These are phyloP conservation scores for Armadillidium nasatum DNA, from an alignment of 1,140 invertebrate species.

Conservation along the genomic window DNA sequence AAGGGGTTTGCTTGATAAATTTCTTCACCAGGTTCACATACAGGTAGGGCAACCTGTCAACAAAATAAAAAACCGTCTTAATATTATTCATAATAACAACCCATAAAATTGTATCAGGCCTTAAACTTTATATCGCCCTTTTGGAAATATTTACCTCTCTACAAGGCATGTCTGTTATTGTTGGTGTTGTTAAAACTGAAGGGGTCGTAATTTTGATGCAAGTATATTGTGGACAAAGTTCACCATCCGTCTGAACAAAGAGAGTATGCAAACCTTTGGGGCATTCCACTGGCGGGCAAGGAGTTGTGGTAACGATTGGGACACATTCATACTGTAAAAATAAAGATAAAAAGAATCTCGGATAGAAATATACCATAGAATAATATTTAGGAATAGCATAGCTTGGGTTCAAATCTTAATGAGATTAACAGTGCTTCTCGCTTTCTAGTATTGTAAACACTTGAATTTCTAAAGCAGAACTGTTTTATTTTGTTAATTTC, in stretches of 20 bases:
- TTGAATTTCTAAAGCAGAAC: too few relatives aligned
- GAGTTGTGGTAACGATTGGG: constrained; percentile 32
- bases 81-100: too few relatives aligned
- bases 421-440: too few relatives aligned
- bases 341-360: background rate
- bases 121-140: too few relatives aligned
- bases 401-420: too few relatives aligned
- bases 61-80: background rate
- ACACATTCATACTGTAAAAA: constrained; percentile 36
- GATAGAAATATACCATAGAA: too few relatives aligned
- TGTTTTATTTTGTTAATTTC: too few relatives aligned
- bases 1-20: constrained; percentile 33
- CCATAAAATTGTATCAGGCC: too few relatives aligned
- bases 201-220: constrained; percentile 51
- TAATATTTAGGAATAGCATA: too few relatives aligned
- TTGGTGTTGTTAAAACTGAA: constrained; percentile 17
- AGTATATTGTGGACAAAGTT: constrained; percentile 55
- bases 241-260: constrained; percentile 50
- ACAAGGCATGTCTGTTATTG: constrained; percentile 24
- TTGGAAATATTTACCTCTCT: constrained; percentile 21
- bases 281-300: constrained; percentile 50
- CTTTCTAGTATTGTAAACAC: too few relatives aligned
- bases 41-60: constrained; percentile 29
- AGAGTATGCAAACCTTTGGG: constrained; percentile 50
- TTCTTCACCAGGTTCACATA: constrained; percentile 36